Evolutionary conservation across 2,888 invertebrate genomes (phyloP).

Genomic region (Sturmia bella): DNA sequence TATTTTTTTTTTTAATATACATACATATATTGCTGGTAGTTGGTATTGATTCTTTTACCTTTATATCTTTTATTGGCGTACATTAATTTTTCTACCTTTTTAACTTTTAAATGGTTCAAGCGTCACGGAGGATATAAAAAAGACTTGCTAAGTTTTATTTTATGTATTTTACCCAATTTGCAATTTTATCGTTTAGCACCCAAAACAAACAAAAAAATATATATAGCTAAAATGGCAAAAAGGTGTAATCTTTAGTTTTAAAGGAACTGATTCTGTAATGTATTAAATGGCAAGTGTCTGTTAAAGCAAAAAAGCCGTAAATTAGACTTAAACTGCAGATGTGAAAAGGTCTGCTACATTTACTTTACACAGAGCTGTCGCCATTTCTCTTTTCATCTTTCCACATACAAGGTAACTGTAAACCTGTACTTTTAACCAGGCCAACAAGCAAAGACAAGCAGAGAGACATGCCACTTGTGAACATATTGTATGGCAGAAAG

Average conservation of each 20-base stretch:
- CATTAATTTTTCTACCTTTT: slow-evolving; percentile 42
- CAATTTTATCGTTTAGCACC: slow-evolving; percentile 38
- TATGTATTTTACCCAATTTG: slow-evolving; percentile 37
- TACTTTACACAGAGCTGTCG: background rate
- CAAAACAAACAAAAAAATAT: slow-evolving; percentile 9
- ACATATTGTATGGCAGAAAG: slow-evolving; percentile 71
- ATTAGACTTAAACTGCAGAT: slow-evolving; percentile 69
- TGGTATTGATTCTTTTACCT: slow-evolving; percentile 40
- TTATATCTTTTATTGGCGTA: background rate
- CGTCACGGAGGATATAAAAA: background rate
- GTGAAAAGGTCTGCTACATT: background rate
- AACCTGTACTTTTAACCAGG: slow-evolving; percentile 38
- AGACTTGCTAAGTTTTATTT: slow-evolving; percentile 42
- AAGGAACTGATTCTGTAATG: slow-evolving; percentile 25
- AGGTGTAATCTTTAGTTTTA: no score
- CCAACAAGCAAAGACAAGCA: slow-evolving; percentile 50
- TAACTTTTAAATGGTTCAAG: slow-evolving; percentile 34
- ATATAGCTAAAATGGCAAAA: slow-evolving; percentile 43
- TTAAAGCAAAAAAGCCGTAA: slow-evolving; percentile 70
- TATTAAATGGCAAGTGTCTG: slow-evolving; percentile 54
- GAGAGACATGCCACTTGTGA: slow-evolving; percentile 70
- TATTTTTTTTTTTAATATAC: no score
- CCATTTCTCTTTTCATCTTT: background rate
- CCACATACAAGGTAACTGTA: background rate
- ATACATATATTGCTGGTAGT: background rate